Evolutionary conservation across 2,888 invertebrate genomes (phyloP).

Genomic region (Drosophila parthenogenetica): DNA sequence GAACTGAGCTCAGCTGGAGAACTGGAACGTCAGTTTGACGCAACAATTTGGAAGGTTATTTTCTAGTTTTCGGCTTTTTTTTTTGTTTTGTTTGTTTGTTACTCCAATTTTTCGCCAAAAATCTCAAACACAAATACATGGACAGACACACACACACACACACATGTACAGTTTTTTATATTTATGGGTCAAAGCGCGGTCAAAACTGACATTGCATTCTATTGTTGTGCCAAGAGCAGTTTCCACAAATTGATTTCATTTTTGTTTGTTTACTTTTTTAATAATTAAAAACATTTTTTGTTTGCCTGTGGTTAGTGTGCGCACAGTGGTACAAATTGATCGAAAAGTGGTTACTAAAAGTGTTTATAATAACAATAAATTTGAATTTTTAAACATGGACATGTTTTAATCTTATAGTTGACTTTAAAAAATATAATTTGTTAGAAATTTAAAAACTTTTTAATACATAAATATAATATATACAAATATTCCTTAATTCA

Average conservation of each 20-base stretch:
- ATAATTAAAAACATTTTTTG: not conserved
- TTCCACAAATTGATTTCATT: constrained; percentile 26
- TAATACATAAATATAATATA: no score
- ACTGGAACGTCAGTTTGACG: constrained; percentile 72
- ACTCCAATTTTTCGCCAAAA: constrained; percentile 2
- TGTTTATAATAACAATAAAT: no score
- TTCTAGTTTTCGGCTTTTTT: constrained; percentile 45
- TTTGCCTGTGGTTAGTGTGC: not conserved
- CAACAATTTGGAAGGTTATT: constrained; percentile 69
- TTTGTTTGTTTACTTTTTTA: constrained; percentile 18
- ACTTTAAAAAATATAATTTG: no score
- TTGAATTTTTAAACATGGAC: no score
- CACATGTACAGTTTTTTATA: not conserved
- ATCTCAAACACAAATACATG: not conserved
- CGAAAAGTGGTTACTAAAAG: not conserved
- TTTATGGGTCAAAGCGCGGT: constrained; percentile 45
- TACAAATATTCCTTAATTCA: no score
- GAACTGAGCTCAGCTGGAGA: constrained; percentile 54
- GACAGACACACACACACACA: not conserved
- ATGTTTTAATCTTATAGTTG: no score
- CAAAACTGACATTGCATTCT: constrained; percentile 18
- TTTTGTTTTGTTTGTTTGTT: constrained; percentile 26
- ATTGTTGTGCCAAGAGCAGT: constrained; percentile 13
- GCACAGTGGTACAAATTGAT: constrained; percentile 17
- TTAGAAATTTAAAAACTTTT: no score